A percentile compares a stretch with the other conserved stretches of the same genome.
Conservation (phyloP, 2,888 invertebrate genomes). For the Sturmia bella region DNA sequence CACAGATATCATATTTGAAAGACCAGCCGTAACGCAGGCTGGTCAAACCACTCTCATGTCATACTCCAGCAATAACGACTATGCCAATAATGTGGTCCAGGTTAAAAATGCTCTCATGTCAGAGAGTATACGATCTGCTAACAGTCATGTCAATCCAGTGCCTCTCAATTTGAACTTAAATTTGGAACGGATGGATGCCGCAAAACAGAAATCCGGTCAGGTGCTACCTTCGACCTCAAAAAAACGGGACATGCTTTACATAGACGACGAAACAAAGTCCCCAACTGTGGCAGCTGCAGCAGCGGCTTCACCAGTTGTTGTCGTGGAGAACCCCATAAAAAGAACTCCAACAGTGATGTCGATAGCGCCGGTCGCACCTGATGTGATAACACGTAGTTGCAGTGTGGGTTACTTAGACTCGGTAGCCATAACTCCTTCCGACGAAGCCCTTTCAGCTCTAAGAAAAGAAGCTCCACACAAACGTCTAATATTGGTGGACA, state of each 20-base stretch:
- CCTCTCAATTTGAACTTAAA: constrained; percentile 84
- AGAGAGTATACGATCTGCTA: constrained; percentile 82
- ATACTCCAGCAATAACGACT: constrained; percentile 86
- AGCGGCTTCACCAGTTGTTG: constrained; percentile 55
- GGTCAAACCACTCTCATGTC: constrained; percentile 86
- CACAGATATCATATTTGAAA: constrained; percentile 88
- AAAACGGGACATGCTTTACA: constrained; percentile 84
- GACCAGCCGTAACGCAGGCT: constrained; percentile 84
- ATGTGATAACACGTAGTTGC: constrained; percentile 91
- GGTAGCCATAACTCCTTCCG: constrained; percentile 89
- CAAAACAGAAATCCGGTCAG: constrained; percentile 59
- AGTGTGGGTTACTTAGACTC: constrained; percentile 94
- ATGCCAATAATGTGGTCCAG: constrained; percentile 85
- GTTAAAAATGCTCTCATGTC: constrained; percentile 87
- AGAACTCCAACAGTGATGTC: constrained; percentile 86
- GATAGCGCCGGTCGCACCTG: constrained; percentile 85
- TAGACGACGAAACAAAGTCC: constrained; percentile 86
- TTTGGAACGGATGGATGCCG: constrained; percentile 81
- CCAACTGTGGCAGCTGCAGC: constrained; percentile 68
- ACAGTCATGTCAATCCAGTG: constrained; percentile 81
- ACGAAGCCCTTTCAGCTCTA: constrained; percentile 87
- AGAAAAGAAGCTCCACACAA: constrained; percentile 88
- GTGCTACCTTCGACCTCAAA: constrained; percentile 47
- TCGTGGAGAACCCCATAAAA: constrained; percentile 75
- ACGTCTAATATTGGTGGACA: constrained; percentile 88